A percentile compares a stretch with the other conserved stretches of the same genome.
These are phyloP conservation scores for Thamnaconus septentrionalis DNA, from an alignment of 2,113 vertebrate genomes.

Conservation along the genomic window DNA sequence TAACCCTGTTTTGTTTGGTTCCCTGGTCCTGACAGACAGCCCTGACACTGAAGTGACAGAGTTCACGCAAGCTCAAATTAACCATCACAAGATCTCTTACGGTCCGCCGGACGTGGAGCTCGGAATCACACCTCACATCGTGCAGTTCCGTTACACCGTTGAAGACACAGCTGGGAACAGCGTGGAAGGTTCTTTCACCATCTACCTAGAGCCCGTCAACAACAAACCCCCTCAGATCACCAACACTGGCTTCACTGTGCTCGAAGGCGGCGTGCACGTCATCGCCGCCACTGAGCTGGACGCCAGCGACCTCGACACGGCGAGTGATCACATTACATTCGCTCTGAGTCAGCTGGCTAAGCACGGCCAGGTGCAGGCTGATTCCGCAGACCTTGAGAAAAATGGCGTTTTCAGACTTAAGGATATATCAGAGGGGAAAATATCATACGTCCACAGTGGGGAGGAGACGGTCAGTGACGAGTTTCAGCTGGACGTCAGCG, in stretches of 20 bases:
- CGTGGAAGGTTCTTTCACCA: constrained; percentile 81
- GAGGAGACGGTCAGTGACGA: constrained; percentile 80
- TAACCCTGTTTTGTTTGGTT: constrained; percentile 78
- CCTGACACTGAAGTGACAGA: constrained; percentile 80
- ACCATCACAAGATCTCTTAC: constrained; percentile 92
- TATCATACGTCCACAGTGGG: constrained; percentile 84
- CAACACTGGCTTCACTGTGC: constrained; percentile 86
- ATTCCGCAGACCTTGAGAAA: constrained; percentile 74
- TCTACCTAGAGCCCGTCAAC: constrained; percentile 89
- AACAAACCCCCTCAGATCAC: constrained; percentile 93
- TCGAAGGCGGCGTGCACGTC: constrained; percentile 81
- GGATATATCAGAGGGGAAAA: constrained; percentile 82
- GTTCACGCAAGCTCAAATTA: constrained; percentile 95
- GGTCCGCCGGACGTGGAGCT: constrained; percentile 85
- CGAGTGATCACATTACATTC: constrained; percentile 79
- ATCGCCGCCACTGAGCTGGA: constrained; percentile 81
- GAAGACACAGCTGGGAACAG: constrained; percentile 87
- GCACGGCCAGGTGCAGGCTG: constrained; percentile 82
- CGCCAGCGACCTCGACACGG: constrained; percentile 84
- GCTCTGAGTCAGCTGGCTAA: constrained; percentile 82
- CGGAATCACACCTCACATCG: constrained; percentile 87
- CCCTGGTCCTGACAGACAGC: constrained; percentile 86
- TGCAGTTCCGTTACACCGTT: constrained; percentile 88
- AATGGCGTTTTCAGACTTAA: constrained; percentile 80
- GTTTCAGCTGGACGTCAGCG: constrained; percentile 89